Conservation (phyloP, 23 tunicate genomes). For the Styela plicata region DNA sequence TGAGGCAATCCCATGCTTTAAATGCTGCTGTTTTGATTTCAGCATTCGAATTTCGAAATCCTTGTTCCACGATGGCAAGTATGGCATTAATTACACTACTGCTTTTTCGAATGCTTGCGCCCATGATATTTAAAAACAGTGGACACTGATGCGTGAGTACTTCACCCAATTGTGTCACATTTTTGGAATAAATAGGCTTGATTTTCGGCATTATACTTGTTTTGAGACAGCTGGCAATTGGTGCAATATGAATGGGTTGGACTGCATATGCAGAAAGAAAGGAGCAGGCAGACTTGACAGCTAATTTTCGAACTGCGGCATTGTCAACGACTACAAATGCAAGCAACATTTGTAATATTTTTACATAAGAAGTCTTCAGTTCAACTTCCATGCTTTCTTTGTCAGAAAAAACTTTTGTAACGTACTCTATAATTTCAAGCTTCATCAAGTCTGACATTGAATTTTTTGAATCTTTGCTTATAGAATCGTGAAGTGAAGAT, state of each 20-base stretch:
- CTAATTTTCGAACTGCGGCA: not conserved
- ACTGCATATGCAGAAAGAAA: not conserved
- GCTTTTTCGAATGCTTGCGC: conserved; percentile 52
- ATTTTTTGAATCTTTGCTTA: not conserved
- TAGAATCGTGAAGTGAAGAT: not conserved
- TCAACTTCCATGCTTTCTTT: not conserved
- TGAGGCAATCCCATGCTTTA: conserved; percentile 49
- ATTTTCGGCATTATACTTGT: not conserved
- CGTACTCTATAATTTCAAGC: not conserved
- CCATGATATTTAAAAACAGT: conserved; percentile 41
- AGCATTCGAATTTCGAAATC: conserved; percentile 44
- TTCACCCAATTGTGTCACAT: conserved; percentile 24
- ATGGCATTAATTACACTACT: conserved; percentile 43
- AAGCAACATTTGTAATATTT: not conserved
- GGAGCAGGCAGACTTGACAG: not conserved
- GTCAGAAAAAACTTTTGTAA: not conserved
- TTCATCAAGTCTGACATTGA: not conserved
- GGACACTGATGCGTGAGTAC: conserved; percentile 43
- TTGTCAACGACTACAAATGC: conserved; percentile 4
- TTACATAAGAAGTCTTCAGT: not conserved
- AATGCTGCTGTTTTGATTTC: conserved; percentile 44
- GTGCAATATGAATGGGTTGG: not conserved
- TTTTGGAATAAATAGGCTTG: not conserved
- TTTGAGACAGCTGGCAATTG: not conserved
- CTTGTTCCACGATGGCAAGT: conserved; percentile 53